Base-by-base conservation (phyloP, 2,888 invertebrate species). In the Neelides folsomi region DNA sequence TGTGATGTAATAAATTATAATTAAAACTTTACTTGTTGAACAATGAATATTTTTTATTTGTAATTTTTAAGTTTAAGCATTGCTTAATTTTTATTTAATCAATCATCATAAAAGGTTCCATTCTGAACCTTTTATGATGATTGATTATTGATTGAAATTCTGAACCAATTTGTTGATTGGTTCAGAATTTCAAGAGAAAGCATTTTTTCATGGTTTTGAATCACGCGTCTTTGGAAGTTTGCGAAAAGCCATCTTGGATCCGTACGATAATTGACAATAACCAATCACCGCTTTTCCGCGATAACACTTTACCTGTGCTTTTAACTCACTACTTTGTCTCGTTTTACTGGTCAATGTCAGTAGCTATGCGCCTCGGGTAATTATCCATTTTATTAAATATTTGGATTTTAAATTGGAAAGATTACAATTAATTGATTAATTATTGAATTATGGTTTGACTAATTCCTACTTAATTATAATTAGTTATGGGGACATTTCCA, bases 181-280 rank as follows among this genome's bases (percentile, higher is more conserved):
- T 40, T 9, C 20, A 58, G 58, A 54, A 53, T 18, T 58, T 64
- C 42, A 51, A 45, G 15, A 34, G 55, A n/a, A 56, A 56, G 20
- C 64, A 64, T 46, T 62, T 64, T 39, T 10, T 49, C 8, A 60
- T 64, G 62, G 59, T 54, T 1, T 53, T 60, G 2, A 38, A 49
- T 15, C 56, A 59, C 34, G 64, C 62, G 2, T 57, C 60, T 5
- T 38, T 41, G 6, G 64, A 59, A 9, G 42, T 58, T 12, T 64
- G 64, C 45, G 38, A 40, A 1, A 15, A 41, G 1, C 16, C 46
- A 1, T 52, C 55, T 27, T 64, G 64, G 64, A 49, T 63, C 1
- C n/a, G 45, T 3, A 12, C 18, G 9, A 6, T 1, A 18, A 15
- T 13, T 15, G 27, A 7, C 15, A 38, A 13, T 20, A 10, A 15